Conservation (phyloP, 2,113 vertebrate species). For the Malurus alboscapulatus region DNA sequence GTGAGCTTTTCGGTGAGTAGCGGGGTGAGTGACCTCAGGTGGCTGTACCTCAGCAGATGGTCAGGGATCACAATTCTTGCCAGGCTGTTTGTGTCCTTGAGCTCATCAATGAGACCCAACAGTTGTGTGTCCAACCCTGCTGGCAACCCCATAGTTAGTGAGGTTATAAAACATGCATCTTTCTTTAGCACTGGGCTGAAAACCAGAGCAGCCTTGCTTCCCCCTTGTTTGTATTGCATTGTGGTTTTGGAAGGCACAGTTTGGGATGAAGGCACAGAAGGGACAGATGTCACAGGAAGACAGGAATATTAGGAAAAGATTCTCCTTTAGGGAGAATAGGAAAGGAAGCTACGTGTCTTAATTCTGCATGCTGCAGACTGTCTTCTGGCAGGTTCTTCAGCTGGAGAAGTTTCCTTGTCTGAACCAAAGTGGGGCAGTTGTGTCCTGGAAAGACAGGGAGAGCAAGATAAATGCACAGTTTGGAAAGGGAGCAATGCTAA, state of each 20-base stretch:
- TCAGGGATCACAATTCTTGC: background rate
- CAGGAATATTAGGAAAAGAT: background rate
- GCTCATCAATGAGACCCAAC: background rate
- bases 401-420: background rate
- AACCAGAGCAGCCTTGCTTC: background rate
- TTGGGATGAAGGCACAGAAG: background rate
- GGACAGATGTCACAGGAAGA: background rate
- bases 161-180: background rate
- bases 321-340: background rate
- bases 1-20: fast-evolving
- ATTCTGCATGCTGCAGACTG: background rate
- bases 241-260: background rate
- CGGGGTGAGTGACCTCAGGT: background rate
- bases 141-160: background rate
- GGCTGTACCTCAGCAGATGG: background rate
- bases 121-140: background rate
- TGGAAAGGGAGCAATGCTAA: background rate
- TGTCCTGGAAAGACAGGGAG: background rate
- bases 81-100: background rate
- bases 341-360: background rate
- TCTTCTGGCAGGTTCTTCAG: background rate
- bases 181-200: background rate
- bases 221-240: background rate
- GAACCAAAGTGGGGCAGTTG: background rate
- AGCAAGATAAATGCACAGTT: background rate